Base-by-base conservation (phyloP, 2,113 vertebrate species). In the Benitochromis conjunctus region DNA sequence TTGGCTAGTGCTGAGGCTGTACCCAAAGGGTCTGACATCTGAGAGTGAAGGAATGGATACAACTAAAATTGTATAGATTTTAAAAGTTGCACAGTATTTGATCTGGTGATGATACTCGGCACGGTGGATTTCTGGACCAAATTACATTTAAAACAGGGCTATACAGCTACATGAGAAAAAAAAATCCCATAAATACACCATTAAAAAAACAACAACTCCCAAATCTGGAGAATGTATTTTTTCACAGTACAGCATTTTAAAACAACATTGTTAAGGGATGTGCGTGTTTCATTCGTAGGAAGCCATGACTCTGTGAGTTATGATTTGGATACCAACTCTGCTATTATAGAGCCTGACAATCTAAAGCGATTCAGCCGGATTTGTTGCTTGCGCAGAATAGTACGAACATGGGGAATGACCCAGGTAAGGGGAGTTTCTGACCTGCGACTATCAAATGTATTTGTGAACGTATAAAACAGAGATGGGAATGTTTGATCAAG, bases 241-340 rank as follows among this genome's bases (percentile, higher is more conserved):
- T 48, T 46, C 14, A 48, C 6, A 18, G 38, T 38, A 64, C 60
- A 38, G 1, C 60, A 64, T 64, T 64, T 66, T 69, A 69, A 69
- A 46, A 46, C 3, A 43, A 24, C n/a, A 69, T 24, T 43, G 36
- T 4, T 71, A 71, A 46, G 13, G 8, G 3, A 69, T 51, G 48
- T 51, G 26, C 51, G 26, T 76, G 69, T 31, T 34, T 92, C 2
- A 19, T 84, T 79, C 6, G 1, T 8, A 94, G 94, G 94, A 38
- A 94, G 94, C 88, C 94, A 95, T 13, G 93, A 95, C 87, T 87
- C 93, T 3, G 89, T 93, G 89, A 94, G 66, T 64, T 94, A 93
- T 8, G 91, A 95, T 54, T 76, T 95, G 88, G 94, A 95, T 78
- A 1, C 78, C 26, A 79, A 81, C 82, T 93, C 92, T 4, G 3